Evolutionary conservation across 2,888 invertebrate species (phyloP).

Genomic region (Brachycybe producta): DNA sequence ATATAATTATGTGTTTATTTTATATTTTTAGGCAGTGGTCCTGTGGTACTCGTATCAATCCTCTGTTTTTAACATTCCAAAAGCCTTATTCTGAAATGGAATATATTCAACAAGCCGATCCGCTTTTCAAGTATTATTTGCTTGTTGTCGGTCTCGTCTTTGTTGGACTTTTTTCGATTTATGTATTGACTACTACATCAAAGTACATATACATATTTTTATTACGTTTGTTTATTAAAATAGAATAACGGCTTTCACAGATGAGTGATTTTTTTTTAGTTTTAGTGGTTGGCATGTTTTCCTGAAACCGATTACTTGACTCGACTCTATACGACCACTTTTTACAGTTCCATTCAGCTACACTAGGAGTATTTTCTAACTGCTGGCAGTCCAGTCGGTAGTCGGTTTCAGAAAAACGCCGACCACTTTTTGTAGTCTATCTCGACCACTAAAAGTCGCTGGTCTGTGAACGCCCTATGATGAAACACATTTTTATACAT

Average conservation of each 20-base stretch:
- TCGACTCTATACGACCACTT: too few relatives aligned
- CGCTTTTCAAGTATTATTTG: constrained; percentile 70
- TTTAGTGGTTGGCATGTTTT: too few relatives aligned
- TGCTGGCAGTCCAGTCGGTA: too few relatives aligned
- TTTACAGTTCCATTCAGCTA: too few relatives aligned
- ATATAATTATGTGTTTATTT: constrained; percentile 21
- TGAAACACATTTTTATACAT: too few relatives aligned
- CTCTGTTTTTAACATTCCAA: constrained; percentile 49
- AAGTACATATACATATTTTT: background rate
- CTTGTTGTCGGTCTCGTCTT: constrained; percentile 45
- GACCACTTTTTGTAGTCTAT: too few relatives aligned
- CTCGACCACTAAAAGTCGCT: too few relatives aligned
- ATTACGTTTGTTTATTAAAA: background rate
- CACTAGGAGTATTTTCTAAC: too few relatives aligned
- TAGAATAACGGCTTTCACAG: background rate
- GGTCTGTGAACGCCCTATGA: too few relatives aligned
- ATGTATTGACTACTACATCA: background rate
- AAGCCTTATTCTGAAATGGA: constrained; percentile 52
- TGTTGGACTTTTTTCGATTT: constrained; percentile 38
- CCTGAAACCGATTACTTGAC: too few relatives aligned
- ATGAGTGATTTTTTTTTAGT: too few relatives aligned
- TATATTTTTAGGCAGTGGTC: constrained; percentile 50
- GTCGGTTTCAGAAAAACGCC: too few relatives aligned
- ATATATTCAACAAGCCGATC: constrained; percentile 62
- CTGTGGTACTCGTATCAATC: constrained; percentile 41